Conservation (phyloP, 2,888 invertebrate species). For the Allygus modestus region DNA sequence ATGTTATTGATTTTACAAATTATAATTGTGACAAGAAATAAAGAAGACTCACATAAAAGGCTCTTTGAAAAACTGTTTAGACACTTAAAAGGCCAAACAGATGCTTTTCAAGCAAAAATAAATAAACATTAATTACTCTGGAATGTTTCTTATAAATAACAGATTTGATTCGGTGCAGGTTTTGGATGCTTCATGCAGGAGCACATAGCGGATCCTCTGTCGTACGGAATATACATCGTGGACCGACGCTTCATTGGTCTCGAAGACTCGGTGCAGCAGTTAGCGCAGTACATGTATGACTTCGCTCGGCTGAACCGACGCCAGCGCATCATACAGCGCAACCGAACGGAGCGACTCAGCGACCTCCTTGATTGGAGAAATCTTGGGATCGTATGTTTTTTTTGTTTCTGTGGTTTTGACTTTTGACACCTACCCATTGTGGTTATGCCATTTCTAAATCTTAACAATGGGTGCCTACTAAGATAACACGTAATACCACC, state of each 20-base stretch:
- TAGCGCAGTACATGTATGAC: slow-evolving; percentile 95
- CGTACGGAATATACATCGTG: slow-evolving; percentile 99
- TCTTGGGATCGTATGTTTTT: slow-evolving; percentile 91
- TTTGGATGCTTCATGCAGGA: slow-evolving; percentile 99
- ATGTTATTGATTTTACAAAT: too few relatives aligned
- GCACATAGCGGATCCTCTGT: slow-evolving; percentile 97
- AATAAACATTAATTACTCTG: too few relatives aligned
- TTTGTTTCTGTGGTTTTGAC: neutral
- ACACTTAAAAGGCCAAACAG: too few relatives aligned
- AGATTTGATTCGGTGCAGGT: slow-evolving; percentile 76
- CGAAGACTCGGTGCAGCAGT: slow-evolving; percentile 94
- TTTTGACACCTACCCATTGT: too few relatives aligned
- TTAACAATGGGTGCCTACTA: too few relatives aligned
- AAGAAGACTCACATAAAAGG: too few relatives aligned
- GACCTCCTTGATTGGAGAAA: slow-evolving; percentile 99
- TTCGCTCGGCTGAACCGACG: slow-evolving; percentile 93
- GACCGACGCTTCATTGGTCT: slow-evolving; percentile 94
- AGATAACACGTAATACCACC: too few relatives aligned
- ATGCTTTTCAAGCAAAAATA: too few relatives aligned
- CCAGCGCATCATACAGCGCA: slow-evolving; percentile 98
- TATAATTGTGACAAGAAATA: too few relatives aligned
- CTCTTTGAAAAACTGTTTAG: too few relatives aligned
- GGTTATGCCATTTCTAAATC: too few relatives aligned
- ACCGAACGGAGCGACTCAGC: slow-evolving; percentile 97
- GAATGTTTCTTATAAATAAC: too few relatives aligned